These are phyloP conservation scores for Cotesia glomerata DNA, from an alignment of 1,140 invertebrate genomes.

Conservation along the genomic window DNA sequence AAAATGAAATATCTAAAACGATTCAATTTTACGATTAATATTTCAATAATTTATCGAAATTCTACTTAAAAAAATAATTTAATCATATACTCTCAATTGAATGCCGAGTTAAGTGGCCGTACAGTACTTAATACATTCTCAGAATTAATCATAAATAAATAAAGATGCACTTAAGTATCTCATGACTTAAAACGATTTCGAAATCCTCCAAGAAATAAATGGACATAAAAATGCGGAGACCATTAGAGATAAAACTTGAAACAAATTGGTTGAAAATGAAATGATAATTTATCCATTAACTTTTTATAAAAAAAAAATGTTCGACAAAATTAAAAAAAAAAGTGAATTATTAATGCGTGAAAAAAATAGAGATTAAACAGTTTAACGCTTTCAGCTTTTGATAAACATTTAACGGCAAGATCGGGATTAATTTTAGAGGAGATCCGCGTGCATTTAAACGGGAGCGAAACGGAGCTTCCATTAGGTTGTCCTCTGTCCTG, in stretches of 20 bases:
- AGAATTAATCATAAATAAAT: background rate
- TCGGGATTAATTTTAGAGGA: constrained; percentile 9
- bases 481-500: constrained; percentile 26
- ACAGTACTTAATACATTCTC: background rate
- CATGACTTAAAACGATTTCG: background rate
- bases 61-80: too few species aligned
- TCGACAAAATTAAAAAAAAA: background rate
- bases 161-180: constrained; percentile 1
- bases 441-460: background rate
- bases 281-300: too few species aligned
- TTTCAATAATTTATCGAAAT: too few species aligned
- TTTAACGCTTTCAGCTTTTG: background rate
- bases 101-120: background rate
- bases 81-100: background rate
- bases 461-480: constrained; percentile 25
- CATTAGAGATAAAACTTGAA: background rate
- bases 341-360: background rate
- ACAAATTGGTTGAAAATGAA: too few species aligned
- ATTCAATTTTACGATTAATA: too few species aligned
- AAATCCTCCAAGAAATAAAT: background rate
- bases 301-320: too few species aligned
- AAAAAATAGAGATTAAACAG: background rate
- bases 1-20: too few species aligned
- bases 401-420: background rate
- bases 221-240: background rate